Percentiles rank a stretch among this genome's conserved stretches.
Conservation (phyloP, 2,797 vertebrate genomes). For the Orestias chungarensis region DNA sequence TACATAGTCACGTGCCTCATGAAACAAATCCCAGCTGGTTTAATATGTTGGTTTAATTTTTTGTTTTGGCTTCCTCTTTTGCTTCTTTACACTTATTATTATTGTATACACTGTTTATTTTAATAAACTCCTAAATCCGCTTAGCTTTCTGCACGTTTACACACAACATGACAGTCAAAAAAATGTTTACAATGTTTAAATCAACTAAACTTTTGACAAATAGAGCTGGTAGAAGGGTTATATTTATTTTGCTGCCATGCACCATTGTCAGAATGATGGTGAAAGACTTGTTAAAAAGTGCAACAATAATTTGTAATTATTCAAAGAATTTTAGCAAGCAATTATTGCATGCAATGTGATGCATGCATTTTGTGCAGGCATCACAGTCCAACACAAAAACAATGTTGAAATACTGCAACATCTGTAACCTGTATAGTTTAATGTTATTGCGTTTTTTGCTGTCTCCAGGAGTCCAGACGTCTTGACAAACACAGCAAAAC, state of each 20-base stretch:
- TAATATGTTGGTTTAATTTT: background rate
- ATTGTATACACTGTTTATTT: too few relatives aligned
- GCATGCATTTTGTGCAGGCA: background rate
- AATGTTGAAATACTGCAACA: background rate
- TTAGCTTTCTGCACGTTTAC: background rate
- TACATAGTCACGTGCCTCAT: too few relatives aligned
- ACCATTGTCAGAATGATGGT: background rate
- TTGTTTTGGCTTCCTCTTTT: background rate
- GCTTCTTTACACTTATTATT: too few relatives aligned
- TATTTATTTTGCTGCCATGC: too few relatives aligned
- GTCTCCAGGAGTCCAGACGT: conserved; percentile 4
- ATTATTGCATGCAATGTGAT: too few relatives aligned
- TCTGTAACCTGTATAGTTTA: background rate
- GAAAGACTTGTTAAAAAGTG: background rate
- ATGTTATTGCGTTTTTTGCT: conserved; percentile 15
- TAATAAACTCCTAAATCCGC: background rate
- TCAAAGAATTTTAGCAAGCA: too few relatives aligned
- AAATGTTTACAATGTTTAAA: conserved; percentile 1
- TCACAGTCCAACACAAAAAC: background rate
- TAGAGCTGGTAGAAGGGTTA: background rate
- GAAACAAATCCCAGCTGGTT: background rate
- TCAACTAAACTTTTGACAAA: background rate
- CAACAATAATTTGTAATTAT: too few relatives aligned
- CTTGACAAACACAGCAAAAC: conserved; percentile 18
- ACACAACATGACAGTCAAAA: background rate